These are phyloP conservation scores for Heliconius himera DNA, from an alignment of 1,140 invertebrate species.

Conservation along the genomic window DNA sequence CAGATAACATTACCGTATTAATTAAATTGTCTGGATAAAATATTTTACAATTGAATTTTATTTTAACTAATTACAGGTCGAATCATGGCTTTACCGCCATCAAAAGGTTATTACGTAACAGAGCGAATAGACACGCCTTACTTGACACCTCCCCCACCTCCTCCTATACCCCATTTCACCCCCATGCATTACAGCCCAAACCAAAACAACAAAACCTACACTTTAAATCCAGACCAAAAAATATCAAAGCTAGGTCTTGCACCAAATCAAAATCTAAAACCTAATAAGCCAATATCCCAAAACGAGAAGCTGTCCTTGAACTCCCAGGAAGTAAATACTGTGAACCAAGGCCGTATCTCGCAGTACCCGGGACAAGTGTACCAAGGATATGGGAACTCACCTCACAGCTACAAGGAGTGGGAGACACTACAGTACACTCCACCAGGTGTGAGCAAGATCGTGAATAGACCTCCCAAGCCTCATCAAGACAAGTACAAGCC, in stretches of 20 bases:
- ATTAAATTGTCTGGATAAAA: too few species aligned
- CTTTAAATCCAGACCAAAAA: neutral
- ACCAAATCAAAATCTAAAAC: conserved; percentile 6
- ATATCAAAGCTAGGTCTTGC: neutral
- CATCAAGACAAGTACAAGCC: conserved; percentile 73
- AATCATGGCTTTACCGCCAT: conserved; percentile 68
- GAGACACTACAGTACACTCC: conserved; percentile 44
- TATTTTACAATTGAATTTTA: neutral
- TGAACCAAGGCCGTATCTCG: conserved; percentile 14
- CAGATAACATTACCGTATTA: too few species aligned
- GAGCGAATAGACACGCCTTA: conserved; percentile 65
- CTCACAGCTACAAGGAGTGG: conserved; percentile 61
- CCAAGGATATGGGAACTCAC: conserved; percentile 33
- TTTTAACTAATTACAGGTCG: conserved; percentile 52
- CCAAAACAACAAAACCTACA: neutral
- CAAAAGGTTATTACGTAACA: conserved; percentile 74
- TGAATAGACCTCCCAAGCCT: conserved; percentile 64
- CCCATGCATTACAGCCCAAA: neutral
- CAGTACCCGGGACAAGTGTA: conserved; percentile 17
- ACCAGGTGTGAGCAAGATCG: conserved; percentile 58
- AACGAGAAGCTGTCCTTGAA: conserved; percentile 1
- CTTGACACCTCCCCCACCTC: conserved; percentile 54
- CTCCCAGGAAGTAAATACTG: neutral
- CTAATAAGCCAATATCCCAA: conserved; percentile 25
- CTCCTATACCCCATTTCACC: conserved; percentile 22